phyloP scores from a whole-genome alignment of 2,888 invertebrate species.

The Rhaphigaster nebulosa region DNA sequence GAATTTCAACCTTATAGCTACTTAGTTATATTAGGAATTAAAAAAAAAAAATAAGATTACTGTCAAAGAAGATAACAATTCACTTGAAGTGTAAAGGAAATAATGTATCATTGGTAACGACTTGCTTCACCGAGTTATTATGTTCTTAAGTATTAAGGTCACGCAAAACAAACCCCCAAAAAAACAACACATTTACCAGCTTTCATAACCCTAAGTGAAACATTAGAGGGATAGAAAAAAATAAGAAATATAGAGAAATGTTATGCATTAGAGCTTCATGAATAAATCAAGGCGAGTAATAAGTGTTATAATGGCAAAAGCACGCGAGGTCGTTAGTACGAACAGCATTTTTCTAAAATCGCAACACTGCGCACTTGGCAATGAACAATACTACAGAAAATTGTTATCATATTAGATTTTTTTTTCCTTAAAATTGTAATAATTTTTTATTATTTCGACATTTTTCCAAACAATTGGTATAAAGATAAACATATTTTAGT shows the following conservation, averaged over 20 bases:
- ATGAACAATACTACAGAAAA: no score
- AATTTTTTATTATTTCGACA: no score
- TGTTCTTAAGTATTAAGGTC: not conserved
- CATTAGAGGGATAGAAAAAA: conserved; percentile 5
- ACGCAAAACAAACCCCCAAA: not conserved
- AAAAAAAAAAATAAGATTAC: not conserved
- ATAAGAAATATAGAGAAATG: not conserved
- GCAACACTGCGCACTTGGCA: not conserved
- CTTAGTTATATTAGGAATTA: no score
- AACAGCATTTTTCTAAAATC: not conserved
- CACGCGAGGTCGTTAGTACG: not conserved
- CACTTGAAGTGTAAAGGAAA: not conserved
- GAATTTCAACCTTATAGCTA: no score
- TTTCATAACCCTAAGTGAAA: not conserved
- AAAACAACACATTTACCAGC: not conserved
- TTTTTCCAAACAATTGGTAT: no score
- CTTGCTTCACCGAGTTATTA: not conserved
- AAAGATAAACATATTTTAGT: no score
- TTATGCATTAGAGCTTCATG: conserved; percentile 25
- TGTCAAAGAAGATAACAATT: not conserved
- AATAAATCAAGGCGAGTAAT: conserved; percentile 33
- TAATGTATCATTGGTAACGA: not conserved
- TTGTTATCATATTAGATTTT: no score
- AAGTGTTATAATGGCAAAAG: conserved; percentile 26
- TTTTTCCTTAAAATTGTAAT: no score